These are phyloP conservation scores for Tenthredo distinguenda DNA, from an alignment of 2,888 invertebrate genomes.

Conservation along the genomic window DNA sequence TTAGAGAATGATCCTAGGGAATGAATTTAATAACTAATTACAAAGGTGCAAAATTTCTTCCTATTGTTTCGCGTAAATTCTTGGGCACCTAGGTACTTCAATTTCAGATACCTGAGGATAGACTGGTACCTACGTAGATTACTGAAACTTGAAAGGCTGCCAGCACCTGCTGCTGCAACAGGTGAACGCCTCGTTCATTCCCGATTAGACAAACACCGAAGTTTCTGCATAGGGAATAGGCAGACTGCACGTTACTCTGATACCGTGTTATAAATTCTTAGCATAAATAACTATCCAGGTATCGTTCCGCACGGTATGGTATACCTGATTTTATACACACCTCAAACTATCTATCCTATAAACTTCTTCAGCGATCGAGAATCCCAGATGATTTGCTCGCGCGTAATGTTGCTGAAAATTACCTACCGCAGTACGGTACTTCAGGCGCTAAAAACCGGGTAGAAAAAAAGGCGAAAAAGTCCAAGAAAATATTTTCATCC, in stretches of 20 bases:
- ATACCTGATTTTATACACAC: constrained; percentile 7
- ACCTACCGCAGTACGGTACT: constrained; percentile 16
- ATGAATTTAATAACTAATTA: neutral
- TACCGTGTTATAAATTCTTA: neutral
- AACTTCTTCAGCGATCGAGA: constrained; percentile 9
- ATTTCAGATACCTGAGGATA: neutral
- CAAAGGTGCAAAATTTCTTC: neutral
- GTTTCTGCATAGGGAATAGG: neutral
- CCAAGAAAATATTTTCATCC: neutral
- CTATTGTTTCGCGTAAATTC: neutral
- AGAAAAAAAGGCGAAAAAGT: neutral
- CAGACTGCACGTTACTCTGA: neutral
- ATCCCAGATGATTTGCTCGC: constrained; percentile 32
- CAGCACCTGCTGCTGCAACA: neutral
- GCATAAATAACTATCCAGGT: constrained; percentile 9
- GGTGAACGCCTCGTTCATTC: neutral
- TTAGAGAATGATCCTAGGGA: neutral
- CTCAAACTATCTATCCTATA: constrained; percentile 5
- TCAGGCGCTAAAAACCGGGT: neutral
- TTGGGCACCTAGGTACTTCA: neutral
- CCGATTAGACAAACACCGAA: neutral
- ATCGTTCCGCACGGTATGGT: constrained; percentile 25
- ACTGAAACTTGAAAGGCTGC: neutral
- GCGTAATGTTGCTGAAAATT: constrained; percentile 44
- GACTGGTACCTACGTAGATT: neutral